Conservation (phyloP, 2,888 invertebrate genomes). For the Pristionchus fissidentatus region DNA sequence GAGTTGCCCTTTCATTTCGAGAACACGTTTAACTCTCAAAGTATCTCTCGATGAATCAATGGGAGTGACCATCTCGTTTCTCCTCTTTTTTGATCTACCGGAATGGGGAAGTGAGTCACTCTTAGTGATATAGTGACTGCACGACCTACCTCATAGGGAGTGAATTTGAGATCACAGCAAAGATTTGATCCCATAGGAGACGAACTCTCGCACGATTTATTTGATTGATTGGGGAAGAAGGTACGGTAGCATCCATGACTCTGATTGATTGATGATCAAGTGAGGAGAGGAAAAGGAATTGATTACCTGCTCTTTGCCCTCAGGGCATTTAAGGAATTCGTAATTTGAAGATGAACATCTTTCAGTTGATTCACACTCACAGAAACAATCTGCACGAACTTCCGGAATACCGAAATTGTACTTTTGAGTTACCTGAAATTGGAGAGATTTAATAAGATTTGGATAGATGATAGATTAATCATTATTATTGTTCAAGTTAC, state of each 20-base stretch:
- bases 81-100: neutral
- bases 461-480: neutral
- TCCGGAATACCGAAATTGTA: slow-evolving; percentile 74
- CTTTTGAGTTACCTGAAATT: slow-evolving; percentile 67
- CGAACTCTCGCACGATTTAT: slow-evolving; percentile 62
- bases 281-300: neutral
- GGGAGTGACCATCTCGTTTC: slow-evolving; percentile 18
- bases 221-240: slow-evolving; percentile 73
- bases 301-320: slow-evolving; percentile 34
- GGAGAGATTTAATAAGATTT: neutral
- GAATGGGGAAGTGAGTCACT: neutral
- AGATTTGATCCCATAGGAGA: slow-evolving; percentile 61
- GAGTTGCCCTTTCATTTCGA: too few relatives aligned
- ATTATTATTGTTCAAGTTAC: too few relatives aligned
- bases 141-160: slow-evolving; percentile 50
- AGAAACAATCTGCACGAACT: slow-evolving; percentile 70
- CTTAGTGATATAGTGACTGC: neutral
- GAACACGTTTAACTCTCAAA: too few relatives aligned
- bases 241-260: slow-evolving; percentile 70
- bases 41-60: neutral
- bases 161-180: slow-evolving; percentile 71
- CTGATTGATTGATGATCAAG: slow-evolving; percentile 48
- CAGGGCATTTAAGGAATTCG: slow-evolving; percentile 49
- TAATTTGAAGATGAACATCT: slow-evolving; percentile 59
- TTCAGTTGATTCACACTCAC: slow-evolving; percentile 68